phyloP scores from a whole-genome alignment of 2,113 vertebrate genomes.

The Propithecus coquereli region DNA sequence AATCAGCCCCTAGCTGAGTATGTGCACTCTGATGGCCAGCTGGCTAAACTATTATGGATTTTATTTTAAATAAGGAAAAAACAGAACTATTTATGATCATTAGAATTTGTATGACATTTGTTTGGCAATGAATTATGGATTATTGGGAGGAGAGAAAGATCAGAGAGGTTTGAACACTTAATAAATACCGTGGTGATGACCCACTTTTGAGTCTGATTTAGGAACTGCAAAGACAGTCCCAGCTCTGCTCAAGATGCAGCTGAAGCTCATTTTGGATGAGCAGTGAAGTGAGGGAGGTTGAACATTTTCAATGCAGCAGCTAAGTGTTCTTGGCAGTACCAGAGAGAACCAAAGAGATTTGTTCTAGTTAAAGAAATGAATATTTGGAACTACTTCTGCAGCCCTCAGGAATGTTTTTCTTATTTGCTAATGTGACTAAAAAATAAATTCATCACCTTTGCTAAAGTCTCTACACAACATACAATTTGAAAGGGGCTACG shows the following conservation, averaged over 20 bases:
- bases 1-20: constrained; percentile 76
- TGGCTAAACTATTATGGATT: constrained; percentile 77
- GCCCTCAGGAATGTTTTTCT: not conserved
- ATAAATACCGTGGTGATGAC: not conserved
- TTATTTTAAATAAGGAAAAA: constrained; percentile 74
- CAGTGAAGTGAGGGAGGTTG: constrained; percentile 43
- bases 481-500: not conserved
- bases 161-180: constrained; percentile 62
- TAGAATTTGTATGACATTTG: constrained; percentile 72
- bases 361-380: constrained; percentile 40
- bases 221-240: not conserved
- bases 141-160: constrained; percentile 62
- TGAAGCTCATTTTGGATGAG: constrained; percentile 37
- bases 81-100: constrained; percentile 70
- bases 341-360: constrained; percentile 36
- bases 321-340: not conserved
- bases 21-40: constrained; percentile 63
- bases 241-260: not conserved
- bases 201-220: constrained; percentile 25
- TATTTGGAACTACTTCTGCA: not conserved
- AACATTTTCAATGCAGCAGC: not conserved
- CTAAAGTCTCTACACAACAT: not conserved
- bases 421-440: constrained; percentile 28
- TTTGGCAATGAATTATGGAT: constrained; percentile 76
- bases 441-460: not conserved